These are phyloP conservation scores for Proisotoma minuta DNA, from an alignment of 2,888 invertebrate species.

Conservation along the genomic window DNA sequence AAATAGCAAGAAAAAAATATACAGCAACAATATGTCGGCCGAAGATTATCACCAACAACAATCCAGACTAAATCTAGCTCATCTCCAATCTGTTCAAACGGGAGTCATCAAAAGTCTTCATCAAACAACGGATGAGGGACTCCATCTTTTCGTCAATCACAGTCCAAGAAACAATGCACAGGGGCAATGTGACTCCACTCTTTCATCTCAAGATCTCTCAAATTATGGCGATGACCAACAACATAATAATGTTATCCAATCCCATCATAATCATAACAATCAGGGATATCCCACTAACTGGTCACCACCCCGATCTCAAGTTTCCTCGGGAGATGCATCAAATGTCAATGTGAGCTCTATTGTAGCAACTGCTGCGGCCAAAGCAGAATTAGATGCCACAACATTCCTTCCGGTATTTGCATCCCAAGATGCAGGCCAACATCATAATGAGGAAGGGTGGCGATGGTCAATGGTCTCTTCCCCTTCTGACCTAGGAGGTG, in stretches of 20 bases:
- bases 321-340: too few species aligned
- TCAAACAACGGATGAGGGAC: not conserved
- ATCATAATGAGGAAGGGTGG: conserved; percentile 21
- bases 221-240: too few species aligned
- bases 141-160: not conserved
- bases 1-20: too few species aligned
- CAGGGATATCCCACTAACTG: too few species aligned
- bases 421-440: conserved; percentile 7
- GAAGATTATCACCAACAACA: not conserved
- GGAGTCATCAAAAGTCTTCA: not conserved
- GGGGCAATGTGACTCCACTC: too few species aligned
- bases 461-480: conserved; percentile 21
- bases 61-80: too few species aligned
- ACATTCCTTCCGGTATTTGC: conserved; percentile 37
- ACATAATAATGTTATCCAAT: too few species aligned
- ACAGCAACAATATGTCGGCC: not conserved
- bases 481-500: conserved; percentile 14
- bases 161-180: too few species aligned
- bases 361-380: conserved; percentile 38
- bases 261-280: too few species aligned
- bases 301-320: too few species aligned
- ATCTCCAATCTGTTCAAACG: not conserved
- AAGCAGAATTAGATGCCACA: conserved; percentile 40
- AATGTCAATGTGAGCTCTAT: conserved; percentile 29
- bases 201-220: too few species aligned